These are phyloP conservation scores for Sitta carolinensis DNA, from an alignment of 2,797 vertebrate genomes.

Conservation along the genomic window DNA sequence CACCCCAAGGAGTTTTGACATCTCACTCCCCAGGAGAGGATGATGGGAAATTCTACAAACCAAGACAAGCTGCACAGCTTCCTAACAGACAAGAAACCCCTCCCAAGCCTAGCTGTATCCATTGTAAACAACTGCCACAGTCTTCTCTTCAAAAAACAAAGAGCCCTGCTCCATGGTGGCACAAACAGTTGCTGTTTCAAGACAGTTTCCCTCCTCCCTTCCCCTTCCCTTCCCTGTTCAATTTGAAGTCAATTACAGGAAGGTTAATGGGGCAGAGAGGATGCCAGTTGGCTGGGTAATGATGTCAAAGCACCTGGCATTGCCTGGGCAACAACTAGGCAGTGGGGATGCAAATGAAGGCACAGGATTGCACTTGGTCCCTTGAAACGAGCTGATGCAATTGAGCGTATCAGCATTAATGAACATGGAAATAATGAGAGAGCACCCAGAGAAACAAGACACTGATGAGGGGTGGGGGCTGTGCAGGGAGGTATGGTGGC, in stretches of 20 bases:
- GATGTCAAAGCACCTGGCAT: conserved; percentile 65
- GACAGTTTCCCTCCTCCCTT: background rate
- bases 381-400: conserved; percentile 35
- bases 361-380: conserved; percentile 10
- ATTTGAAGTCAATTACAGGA: conserved; percentile 20
- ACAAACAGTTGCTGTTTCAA: background rate
- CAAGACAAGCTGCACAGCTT: background rate
- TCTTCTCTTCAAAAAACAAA: background rate
- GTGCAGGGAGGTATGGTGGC: background rate
- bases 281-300: conserved; percentile 48
- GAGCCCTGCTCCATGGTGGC: background rate
- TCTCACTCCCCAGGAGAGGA: background rate
- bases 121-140: background rate
- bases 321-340: conserved; percentile 61
- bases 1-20: background rate
- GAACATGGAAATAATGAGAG: conserved; percentile 17
- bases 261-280: conserved; percentile 64
- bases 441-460: conserved; percentile 32
- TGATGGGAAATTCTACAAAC: background rate
- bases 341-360: conserved; percentile 42
- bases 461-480: background rate
- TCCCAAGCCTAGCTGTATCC: background rate
- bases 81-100: background rate
- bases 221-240: background rate
- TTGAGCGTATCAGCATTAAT: conserved; percentile 39